Percentiles rank a stretch among this genome's conserved stretches.
Evolutionary conservation across 2,888 invertebrate species (phyloP).

Genomic region (Rhamnusium bicolor): DNA sequence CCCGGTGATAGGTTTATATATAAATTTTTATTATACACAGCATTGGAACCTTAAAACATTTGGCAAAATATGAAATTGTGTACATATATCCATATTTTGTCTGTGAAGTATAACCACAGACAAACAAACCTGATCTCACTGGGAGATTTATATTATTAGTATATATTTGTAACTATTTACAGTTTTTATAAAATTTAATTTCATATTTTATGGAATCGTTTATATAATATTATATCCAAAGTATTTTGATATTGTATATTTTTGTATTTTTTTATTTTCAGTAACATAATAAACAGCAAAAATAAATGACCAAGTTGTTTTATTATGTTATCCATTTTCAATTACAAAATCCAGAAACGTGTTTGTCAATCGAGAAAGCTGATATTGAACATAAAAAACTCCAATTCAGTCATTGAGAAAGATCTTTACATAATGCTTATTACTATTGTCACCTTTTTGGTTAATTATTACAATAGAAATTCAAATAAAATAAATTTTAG

Average conservation of each 20-base stretch:
- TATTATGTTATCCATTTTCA: neutral
- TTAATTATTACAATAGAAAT: conserved; percentile 23
- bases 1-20: neutral
- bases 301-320: conserved; percentile 1
- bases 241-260: neutral
- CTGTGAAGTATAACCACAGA: neutral
- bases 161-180: neutral
- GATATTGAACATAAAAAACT: neutral
- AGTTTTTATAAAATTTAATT: neutral
- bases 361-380: conserved; percentile 25
- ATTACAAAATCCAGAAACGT: conserved; percentile 6
- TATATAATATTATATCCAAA: neutral
- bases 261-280: conserved; percentile 9
- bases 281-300: conserved; percentile 15
- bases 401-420: conserved; percentile 7
- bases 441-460: conserved; percentile 28
- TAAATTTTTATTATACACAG: neutral
- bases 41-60: no score
- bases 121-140: neutral
- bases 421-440: conserved; percentile 24
- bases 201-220: neutral
- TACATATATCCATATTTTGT: no score
- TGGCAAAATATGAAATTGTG: no score
- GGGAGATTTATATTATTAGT: neutral
- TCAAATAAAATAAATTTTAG: conserved; percentile 19